Evolutionary conservation across 2,888 invertebrate species (phyloP).

Genomic region (Teleiodes luculella): DNA sequence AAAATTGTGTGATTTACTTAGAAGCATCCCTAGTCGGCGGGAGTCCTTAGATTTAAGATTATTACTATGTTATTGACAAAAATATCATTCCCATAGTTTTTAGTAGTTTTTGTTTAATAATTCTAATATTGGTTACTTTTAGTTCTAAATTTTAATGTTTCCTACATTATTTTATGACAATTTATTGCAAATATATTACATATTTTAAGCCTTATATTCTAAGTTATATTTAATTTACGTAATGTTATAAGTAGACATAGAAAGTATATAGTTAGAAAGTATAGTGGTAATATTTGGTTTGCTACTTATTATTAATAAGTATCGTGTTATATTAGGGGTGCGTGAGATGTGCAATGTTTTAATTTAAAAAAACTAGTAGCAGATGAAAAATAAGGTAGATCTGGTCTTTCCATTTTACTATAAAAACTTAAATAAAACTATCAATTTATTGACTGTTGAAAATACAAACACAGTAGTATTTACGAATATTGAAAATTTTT

Average conservation of each 20-base stretch:
- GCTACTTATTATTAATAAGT: slow-evolving; percentile 11
- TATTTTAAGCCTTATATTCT: slow-evolving; percentile 6
- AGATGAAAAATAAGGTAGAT: no score
- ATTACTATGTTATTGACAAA: slow-evolving; percentile 17
- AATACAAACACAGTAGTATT: no score
- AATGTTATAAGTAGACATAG: background rate
- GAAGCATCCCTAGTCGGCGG: background rate
- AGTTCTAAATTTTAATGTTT: slow-evolving; percentile 20
- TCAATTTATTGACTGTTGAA: no score
- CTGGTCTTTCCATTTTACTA: no score
- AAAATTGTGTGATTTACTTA: background rate
- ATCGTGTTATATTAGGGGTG: slow-evolving; percentile 9
- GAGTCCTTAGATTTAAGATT: slow-evolving; percentile 3
- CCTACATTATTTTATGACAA: slow-evolving; percentile 8
- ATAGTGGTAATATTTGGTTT: slow-evolving; percentile 3
- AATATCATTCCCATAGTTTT: slow-evolving; percentile 58
- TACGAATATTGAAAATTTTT: no score
- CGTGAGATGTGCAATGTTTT: slow-evolving; percentile 19
- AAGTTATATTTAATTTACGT: slow-evolving; percentile 12
- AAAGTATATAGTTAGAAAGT: background rate
- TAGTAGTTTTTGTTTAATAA: slow-evolving; percentile 33
- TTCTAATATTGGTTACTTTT: slow-evolving; percentile 21
- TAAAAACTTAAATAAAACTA: no score
- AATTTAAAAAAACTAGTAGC: no score
- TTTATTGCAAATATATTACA: slow-evolving; percentile 14